Base-by-base conservation (phyloP, 2,888 invertebrate species). In the Phalera bucephala region DNA sequence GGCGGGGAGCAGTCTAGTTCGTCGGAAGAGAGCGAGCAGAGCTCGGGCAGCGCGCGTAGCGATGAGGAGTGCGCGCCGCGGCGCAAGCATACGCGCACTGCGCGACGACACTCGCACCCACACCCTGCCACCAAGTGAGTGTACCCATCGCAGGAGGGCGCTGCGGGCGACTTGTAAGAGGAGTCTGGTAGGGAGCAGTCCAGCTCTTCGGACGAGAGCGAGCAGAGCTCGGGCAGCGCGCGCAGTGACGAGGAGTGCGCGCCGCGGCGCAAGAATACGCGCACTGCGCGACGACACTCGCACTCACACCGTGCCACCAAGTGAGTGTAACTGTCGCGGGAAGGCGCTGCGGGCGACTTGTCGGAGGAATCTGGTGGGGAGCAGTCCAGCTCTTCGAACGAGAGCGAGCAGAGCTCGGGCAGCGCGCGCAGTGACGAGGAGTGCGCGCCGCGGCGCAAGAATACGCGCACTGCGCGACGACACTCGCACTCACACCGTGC, bases 341-440 rank as follows among this genome's bases (percentile, higher is more conserved):
- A 80, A 86, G 87, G 86, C 68, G 63, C 69, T 37, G 59, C 68
- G 34, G 81, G 72, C 12, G 73, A 68, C 46, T 65, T 65, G 8
- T 69, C 63, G 40, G 74, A 64, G 21, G 72, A 70, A 14, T 60
- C 60, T 11, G 69, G 69, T 22, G 80, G 67, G 8, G 75, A 72
- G 48, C 72, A 72, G 51, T 70, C 69, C 29, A 69, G 64, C 35
- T 73, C 72, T 1, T 70, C 73, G 0, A 74, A 72, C 11, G 77
- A 75, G 11, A 84, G 84, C 55, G 83, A 83, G 48, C 80, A 77
- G 62, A 82, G 83, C 60, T 69, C 72, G 0, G 77, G 67, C 35
- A 81, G 81, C 52, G 82, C 69, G 2, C 68, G 73, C 32, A 82
- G 82, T 40, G 83, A 84, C 42, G 82, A 87, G 55, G 84, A 86